Percentiles rank a stretch among this genome's conserved stretches.
phyloP scores from a whole-genome alignment of 2,797 vertebrate species.

The Avahi laniger region DNA sequence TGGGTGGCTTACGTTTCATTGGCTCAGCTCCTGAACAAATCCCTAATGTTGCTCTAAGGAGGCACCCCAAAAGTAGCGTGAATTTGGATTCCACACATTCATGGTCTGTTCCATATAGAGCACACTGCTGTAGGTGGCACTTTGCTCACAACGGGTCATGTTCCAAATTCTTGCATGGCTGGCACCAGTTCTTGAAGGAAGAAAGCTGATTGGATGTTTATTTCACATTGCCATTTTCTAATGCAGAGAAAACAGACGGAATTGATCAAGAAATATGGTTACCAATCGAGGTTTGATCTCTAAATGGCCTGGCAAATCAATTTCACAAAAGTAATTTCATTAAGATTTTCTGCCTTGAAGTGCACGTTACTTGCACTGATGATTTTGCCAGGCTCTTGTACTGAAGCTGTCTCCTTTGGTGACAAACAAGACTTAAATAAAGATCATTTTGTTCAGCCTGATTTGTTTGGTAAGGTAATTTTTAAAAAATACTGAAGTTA shows the following conservation, averaged over 20 bases:
- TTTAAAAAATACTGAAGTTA: background rate
- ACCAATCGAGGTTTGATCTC: constrained; percentile 58
- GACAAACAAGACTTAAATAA: constrained; percentile 6
- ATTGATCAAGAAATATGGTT: background rate
- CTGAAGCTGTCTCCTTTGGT: constrained; percentile 44
- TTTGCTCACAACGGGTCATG: constrained; percentile 64
- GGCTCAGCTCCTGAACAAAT: constrained; percentile 80
- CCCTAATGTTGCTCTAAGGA: constrained; percentile 79
- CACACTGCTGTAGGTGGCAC: constrained; percentile 39
- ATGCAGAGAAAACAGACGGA: constrained; percentile 56
- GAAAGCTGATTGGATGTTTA: constrained; percentile 28
- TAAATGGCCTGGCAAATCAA: background rate
- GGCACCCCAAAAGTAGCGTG: constrained; percentile 65
- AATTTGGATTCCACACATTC: constrained; percentile 33
- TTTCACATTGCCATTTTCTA: constrained; percentile 59
- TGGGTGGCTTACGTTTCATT: constrained; percentile 77
- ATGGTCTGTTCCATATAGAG: background rate
- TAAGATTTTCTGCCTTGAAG: background rate
- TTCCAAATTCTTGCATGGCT: constrained; percentile 60
- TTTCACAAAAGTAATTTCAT: background rate
- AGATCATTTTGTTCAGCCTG: background rate
- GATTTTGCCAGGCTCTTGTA: constrained; percentile 23
- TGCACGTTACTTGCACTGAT: background rate
- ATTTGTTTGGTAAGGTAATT: background rate
- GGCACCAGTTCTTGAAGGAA: constrained; percentile 15